Evolutionary conservation across 2,113 vertebrate species (phyloP).

Genomic region (Spea bombifrons): DNA sequence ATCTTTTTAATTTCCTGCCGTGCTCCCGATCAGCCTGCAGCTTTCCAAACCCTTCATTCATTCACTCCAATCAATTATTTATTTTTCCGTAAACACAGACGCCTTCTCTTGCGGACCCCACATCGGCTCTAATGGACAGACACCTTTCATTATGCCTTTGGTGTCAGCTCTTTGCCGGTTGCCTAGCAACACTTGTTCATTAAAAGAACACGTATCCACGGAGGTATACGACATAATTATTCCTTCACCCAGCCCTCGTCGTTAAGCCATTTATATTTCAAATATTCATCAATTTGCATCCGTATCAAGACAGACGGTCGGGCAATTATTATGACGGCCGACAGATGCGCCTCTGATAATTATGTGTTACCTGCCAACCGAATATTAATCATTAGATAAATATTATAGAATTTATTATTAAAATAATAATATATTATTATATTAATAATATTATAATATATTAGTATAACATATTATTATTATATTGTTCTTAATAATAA

Average conservation of each 20-base stretch:
- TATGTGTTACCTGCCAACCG: not conserved
- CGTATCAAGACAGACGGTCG: slow-evolving; percentile 10
- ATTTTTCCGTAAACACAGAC: not conserved
- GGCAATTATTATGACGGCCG: slow-evolving; percentile 16
- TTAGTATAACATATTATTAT: no score
- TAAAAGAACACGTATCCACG: not conserved
- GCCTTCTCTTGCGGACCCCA: not conserved
- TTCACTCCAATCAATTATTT: not conserved
- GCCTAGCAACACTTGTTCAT: slow-evolving; percentile 22
- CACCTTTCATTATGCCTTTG: not conserved
- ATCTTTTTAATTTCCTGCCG: no score
- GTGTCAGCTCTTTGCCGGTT: not conserved
- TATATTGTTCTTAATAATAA: no score
- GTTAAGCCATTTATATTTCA: not conserved
- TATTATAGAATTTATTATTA: not conserved
- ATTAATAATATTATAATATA: no score
- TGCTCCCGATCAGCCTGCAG: no score
- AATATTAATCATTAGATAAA: not conserved
- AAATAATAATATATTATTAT: no score
- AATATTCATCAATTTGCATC: slow-evolving; percentile 6
- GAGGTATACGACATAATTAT: not conserved
- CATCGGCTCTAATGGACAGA: not conserved
- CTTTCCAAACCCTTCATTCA: not conserved
- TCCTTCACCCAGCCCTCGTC: not conserved
- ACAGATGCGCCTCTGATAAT: not conserved